Conservation (phyloP, 2,113 vertebrate genomes). For the Oenanthe oenanthe region DNA sequence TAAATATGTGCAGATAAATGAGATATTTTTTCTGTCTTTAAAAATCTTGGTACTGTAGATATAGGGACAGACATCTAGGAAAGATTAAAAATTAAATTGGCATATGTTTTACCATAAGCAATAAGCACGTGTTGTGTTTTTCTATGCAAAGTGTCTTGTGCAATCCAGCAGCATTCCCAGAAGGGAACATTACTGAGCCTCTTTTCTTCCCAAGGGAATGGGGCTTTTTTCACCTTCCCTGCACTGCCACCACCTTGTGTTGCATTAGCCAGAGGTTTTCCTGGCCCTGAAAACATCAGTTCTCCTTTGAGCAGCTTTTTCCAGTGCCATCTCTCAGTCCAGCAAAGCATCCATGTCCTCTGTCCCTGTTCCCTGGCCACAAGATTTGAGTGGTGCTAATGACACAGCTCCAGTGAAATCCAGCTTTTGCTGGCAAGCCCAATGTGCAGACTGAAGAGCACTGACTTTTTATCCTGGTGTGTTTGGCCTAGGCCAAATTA, state of each 20-base stretch:
- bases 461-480: not conserved
- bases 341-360: not conserved
- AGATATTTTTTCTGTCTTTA: slow-evolving; percentile 66
- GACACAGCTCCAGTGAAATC: not conserved
- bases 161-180: not conserved
- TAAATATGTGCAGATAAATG: slow-evolving; percentile 69
- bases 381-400: not conserved
- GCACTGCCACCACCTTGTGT: not conserved
- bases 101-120: slow-evolving; percentile 1
- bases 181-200: not conserved
- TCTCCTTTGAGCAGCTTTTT: not conserved
- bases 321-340: not conserved
- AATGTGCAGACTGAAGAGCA: not conserved
- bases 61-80: slow-evolving; percentile 23
- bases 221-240: not conserved
- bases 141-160: not conserved
- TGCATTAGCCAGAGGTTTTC: not conserved
- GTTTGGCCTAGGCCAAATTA: not conserved
- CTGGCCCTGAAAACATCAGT: not conserved
- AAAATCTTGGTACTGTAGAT: slow-evolving; percentile 44
- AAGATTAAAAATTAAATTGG: slow-evolving; percentile 33
- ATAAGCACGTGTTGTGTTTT: not conserved
- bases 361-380: not conserved
- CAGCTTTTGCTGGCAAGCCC: not conserved
- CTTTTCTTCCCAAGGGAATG: not conserved